These are phyloP conservation scores for Corapipo altera DNA, from an alignment of 2,113 vertebrate genomes.

Conservation along the genomic window DNA sequence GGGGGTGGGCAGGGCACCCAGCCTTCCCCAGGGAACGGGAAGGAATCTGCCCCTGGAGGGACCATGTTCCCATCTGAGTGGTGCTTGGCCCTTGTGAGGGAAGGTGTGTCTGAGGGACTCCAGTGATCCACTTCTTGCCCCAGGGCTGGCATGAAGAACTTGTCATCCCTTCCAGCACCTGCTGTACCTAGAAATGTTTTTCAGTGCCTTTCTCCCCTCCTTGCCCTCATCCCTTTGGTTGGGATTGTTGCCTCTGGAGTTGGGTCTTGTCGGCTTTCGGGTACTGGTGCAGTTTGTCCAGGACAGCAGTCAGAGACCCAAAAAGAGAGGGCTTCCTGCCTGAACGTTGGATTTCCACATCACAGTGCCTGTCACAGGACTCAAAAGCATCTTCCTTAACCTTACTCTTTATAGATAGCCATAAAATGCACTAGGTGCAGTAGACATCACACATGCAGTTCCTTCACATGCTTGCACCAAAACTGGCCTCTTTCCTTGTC, in stretches of 20 bases:
- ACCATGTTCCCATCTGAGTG: background rate
- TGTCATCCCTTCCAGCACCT: background rate
- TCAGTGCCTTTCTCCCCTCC: background rate
- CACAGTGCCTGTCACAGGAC: background rate
- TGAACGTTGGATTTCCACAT: background rate
- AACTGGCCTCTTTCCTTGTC: background rate
- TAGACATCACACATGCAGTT: background rate
- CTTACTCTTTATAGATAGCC: background rate
- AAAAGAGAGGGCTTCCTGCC: background rate
- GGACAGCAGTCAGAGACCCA: background rate
- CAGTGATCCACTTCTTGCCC: background rate
- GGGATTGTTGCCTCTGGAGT: background rate
- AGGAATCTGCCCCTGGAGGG: background rate
- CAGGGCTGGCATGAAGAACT: background rate
- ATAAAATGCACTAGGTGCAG: background rate
- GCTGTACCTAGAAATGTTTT: background rate
- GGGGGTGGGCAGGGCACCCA: background rate
- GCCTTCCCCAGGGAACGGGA: fast-evolving
- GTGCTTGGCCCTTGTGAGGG: background rate
- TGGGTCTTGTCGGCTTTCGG: background rate
- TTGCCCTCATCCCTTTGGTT: background rate
- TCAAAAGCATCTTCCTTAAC: background rate
- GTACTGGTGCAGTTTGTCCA: background rate
- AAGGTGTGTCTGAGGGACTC: background rate
- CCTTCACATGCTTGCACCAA: background rate